Conservation (phyloP, 2,797 vertebrate species). For the Sebastes hubbsi region DNA sequence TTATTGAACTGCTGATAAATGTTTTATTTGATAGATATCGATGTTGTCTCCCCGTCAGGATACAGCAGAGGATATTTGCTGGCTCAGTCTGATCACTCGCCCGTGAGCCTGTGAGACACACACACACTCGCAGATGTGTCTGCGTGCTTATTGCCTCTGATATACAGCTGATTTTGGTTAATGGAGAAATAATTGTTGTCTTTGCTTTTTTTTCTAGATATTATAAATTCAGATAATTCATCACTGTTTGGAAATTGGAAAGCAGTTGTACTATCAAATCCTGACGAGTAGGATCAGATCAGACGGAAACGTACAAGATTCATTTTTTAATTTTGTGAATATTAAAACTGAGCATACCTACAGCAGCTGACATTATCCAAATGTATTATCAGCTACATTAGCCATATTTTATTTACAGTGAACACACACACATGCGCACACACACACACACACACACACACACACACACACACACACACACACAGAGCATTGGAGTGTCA, state of each 20-base stretch:
- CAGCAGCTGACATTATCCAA: slow-evolving; percentile 43
- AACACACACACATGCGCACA: not conserved
- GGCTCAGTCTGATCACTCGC: slow-evolving; percentile 34
- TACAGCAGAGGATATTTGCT: slow-evolving; percentile 48
- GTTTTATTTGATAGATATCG: slow-evolving; percentile 68
- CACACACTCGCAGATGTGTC: not conserved
- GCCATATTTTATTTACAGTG: slow-evolving; percentile 39
- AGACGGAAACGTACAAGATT: slow-evolving; percentile 14
- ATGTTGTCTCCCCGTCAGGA: slow-evolving; percentile 61
- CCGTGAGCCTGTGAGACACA: not conserved
- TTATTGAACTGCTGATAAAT: slow-evolving; percentile 72
- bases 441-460: not conserved
- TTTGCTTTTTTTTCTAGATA: not conserved
- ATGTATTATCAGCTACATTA: slow-evolving; percentile 7
- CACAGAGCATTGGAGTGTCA: slow-evolving; percentile 20
- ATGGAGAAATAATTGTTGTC: not conserved
- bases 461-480: not conserved
- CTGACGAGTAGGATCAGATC: not conserved
- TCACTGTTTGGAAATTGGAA: not conserved
- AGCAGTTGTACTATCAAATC: not conserved
- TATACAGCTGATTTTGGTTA: slow-evolving; percentile 15
- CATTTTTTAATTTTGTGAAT: slow-evolving; percentile 19
- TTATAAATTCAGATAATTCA: slow-evolving; percentile 2
- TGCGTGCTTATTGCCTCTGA: slow-evolving; percentile 13
- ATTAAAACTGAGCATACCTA: slow-evolving; percentile 28